Conservation (phyloP, 2,888 invertebrate species). For the Barypeithes pellucidus region DNA sequence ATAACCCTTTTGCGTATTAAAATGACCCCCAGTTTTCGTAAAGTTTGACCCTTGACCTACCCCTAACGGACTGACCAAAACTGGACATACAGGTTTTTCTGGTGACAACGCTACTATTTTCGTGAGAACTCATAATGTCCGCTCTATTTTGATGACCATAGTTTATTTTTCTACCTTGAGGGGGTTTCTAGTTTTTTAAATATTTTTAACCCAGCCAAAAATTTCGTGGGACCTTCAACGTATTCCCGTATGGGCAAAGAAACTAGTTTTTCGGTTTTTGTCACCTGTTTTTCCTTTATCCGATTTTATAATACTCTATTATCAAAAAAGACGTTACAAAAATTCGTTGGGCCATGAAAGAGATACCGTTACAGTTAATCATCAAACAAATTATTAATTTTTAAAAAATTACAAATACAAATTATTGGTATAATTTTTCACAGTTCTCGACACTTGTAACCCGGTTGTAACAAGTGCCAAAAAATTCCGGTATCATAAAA, state of each 20-base stretch:
- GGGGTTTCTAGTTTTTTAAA: conserved; percentile 37
- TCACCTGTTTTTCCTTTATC: conserved; percentile 22
- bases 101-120: conserved; percentile 62
- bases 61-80: conserved; percentile 69
- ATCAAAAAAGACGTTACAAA: conserved; percentile 23
- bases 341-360: neutral
- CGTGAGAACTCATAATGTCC: conserved; percentile 63
- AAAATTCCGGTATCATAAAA: conserved; percentile 12
- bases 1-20: conserved; percentile 61
- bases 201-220: conserved; percentile 27
- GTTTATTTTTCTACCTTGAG: conserved; percentile 45
- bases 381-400: no score
- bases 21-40: conserved; percentile 59
- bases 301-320: conserved; percentile 7
- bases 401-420: no score
- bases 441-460: neutral
- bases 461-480: conserved; percentile 1
- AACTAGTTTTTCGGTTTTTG: conserved; percentile 25
- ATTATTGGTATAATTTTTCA: neutral
- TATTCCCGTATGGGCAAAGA: conserved; percentile 41
- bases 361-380: neutral
- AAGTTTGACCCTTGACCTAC: conserved; percentile 63
- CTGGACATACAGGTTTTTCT: conserved; percentile 67
- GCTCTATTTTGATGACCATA: conserved; percentile 55
- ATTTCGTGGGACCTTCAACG: conserved; percentile 52